Evolutionary conservation across 2,888 invertebrate genomes (phyloP), one percentile per base, ranked within the genome.

Genomic region (Phania funesta): DNA sequence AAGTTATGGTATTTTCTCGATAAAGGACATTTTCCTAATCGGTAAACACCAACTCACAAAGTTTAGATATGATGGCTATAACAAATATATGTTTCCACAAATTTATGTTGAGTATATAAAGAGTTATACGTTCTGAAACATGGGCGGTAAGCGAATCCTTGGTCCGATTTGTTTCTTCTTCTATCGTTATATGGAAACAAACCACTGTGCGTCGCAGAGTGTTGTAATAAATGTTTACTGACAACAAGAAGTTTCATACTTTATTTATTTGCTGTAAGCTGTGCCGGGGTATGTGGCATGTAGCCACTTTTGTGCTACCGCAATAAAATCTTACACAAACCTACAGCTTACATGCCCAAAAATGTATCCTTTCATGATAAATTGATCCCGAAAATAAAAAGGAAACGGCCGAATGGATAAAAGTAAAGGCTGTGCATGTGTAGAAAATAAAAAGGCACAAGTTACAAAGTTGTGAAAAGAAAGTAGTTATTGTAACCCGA

Each of bases 371-470:
- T 65, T 65, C 18, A 20, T 35, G 48, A 22, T n/a, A 32, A 13
- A 64, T 38, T 38, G 44, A 60, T 26, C 60, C 60, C 24, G 18
- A 48, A 16, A 46, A 7, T 6, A n/a, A 56, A 16, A 0, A 1
- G 8, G 24, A 24, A 16, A n/a, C 13, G 7, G 8, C 29, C 11
- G 9, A 11, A 62, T 41, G 13, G 8, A 22, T 50, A 7, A 65
- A 65, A 38, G 38, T 50, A 38, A 22, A 65, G 50, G 16, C 9
- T 50, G 18, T 56, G 29, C 26, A 56, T 44, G 56, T 32, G 32
- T 58, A 13, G 24, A n/a, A 29, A 68, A 54, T 26, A 54, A 29
- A 68, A 54, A 41, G 41, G 20, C 44, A 68, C 54, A 44, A 56
- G 20, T 56, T 20, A 44, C 41, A 26, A 68, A 18, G 18, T 29